Conservation (phyloP, 2,888 invertebrate species). For the Rosalia funebris region DNA sequence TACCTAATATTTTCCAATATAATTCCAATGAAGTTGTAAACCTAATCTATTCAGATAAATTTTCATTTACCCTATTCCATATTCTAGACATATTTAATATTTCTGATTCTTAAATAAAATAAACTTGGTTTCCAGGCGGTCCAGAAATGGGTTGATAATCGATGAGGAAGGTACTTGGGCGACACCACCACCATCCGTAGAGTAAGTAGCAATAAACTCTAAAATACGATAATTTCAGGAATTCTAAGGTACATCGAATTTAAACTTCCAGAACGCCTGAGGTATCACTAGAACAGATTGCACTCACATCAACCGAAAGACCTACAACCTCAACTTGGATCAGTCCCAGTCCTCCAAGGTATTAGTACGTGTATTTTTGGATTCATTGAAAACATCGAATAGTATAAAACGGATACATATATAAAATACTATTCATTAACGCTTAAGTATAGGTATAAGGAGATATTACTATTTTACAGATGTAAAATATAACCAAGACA, state of each 20-base stretch:
- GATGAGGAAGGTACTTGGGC: constrained; percentile 53
- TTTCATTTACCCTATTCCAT: too few relatives aligned
- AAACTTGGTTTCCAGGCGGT: constrained; percentile 42
- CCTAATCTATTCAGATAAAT: too few relatives aligned
- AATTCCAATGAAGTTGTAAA: too few relatives aligned
- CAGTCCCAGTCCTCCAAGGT: constrained; percentile 33
- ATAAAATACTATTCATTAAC: too few relatives aligned
- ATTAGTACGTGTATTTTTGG: not conserved
- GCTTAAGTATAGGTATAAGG: too few relatives aligned
- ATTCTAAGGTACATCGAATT: not conserved
- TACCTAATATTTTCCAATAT: too few relatives aligned
- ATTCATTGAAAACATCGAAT: too few relatives aligned
- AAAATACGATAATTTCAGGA: constrained; percentile 21
- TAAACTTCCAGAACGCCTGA: constrained; percentile 34
- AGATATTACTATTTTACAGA: too few relatives aligned
- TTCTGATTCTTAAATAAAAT: too few relatives aligned
- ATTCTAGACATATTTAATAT: too few relatives aligned
- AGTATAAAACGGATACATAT: too few relatives aligned
- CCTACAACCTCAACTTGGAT: constrained; percentile 35
- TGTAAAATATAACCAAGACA: too few relatives aligned
- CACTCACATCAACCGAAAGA: constrained; percentile 20
- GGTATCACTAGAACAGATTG: constrained; percentile 22
- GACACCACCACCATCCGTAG: constrained; percentile 51
- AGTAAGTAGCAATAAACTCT: constrained; percentile 43
- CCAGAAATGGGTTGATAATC: constrained; percentile 48